Conservation (phyloP, 2,113 vertebrate species). For the Hymenochirus boettgeri region DNA sequence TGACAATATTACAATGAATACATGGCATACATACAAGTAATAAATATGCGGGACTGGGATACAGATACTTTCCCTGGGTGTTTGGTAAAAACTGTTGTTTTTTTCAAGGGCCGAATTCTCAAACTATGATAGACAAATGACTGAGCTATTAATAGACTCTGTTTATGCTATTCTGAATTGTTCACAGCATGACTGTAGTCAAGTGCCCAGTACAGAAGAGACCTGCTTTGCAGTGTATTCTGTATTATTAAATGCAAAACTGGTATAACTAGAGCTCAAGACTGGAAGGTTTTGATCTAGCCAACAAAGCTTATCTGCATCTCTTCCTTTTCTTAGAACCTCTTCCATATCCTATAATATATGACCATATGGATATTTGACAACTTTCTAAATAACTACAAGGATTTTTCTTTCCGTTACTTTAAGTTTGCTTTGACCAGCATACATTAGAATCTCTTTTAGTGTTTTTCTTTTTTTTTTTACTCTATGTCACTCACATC, state of each 20-base stretch:
- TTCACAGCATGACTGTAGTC: neutral
- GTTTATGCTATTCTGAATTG: too few relatives aligned
- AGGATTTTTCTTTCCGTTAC: conserved; percentile 23
- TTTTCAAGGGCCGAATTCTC: too few relatives aligned
- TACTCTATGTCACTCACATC: conserved; percentile 29
- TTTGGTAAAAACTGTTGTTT: too few relatives aligned
- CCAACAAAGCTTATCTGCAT: conserved; percentile 21
- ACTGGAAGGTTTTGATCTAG: conserved; percentile 28
- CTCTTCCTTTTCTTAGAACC: conserved; percentile 19
- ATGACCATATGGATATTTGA: conserved; percentile 16
- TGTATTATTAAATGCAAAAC: conserved; percentile 10
- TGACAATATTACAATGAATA: too few relatives aligned
- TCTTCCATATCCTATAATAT: conserved; percentile 14
- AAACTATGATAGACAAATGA: too few relatives aligned
- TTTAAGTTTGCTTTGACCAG: conserved; percentile 15
- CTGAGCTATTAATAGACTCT: too few relatives aligned
- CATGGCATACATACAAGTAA: too few relatives aligned
- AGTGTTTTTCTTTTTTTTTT: conserved; percentile 30
- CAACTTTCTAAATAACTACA: conserved; percentile 17
- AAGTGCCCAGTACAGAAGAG: neutral
- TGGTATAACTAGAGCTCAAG: conserved; percentile 15
- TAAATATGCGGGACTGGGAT: too few relatives aligned
- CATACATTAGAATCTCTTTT: conserved; percentile 21
- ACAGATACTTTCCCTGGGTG: too few relatives aligned
- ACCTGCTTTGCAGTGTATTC: conserved; percentile 13